Evolutionary conservation across 1,140 invertebrate genomes (phyloP), one percentile per base, ranked within the genome.

Genomic region (Temnothorax longispinosus): DNA sequence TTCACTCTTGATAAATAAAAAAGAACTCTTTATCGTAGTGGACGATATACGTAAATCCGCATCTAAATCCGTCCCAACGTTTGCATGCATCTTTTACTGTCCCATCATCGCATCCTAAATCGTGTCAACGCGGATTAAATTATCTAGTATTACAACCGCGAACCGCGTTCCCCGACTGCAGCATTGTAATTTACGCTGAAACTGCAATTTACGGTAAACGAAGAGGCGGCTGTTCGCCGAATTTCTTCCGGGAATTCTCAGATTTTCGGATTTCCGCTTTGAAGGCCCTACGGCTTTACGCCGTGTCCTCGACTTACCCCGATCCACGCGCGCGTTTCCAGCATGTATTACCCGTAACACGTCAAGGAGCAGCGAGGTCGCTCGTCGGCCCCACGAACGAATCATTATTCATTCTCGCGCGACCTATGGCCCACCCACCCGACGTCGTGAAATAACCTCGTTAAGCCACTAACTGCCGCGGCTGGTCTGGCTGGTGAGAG

Each of bases 381-480:
- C 87, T 74, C 89, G 88, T 82, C 94, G 92, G 93, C 91, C 89
- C 91, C 92, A 91, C 75, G 85, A 71, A 87, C 90, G 91, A 93
- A 95, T 96, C 94, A 96, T 96, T 96, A 96, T 96, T 96, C 95
- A 94, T 95, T 92, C 90, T 94, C 89, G 91, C 93, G 89, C 93
- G 89, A 91, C 89, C 90, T 85, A 76, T 89, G 89, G 85, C 82
- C 89, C 80, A 85, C 71, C 89, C 87, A 84, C 62, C 54, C 72
- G 89, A 89, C 90, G 88, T 91, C 88, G 87, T 91, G 92, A 92
- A 92, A 93, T 93, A 93, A 91, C 91, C 93, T 93, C 92, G 93
- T 93, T 93, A 93, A 92, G 81, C 85, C 87, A 84, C 90, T 93
- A 93, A 92, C 92, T 92, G 90, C 89, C 80, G 54, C 90, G 85